Evolutionary conservation across 2,113 vertebrate species (phyloP), one percentile per base, ranked within the genome.

Genomic region (Pollimyrus isidori): DNA sequence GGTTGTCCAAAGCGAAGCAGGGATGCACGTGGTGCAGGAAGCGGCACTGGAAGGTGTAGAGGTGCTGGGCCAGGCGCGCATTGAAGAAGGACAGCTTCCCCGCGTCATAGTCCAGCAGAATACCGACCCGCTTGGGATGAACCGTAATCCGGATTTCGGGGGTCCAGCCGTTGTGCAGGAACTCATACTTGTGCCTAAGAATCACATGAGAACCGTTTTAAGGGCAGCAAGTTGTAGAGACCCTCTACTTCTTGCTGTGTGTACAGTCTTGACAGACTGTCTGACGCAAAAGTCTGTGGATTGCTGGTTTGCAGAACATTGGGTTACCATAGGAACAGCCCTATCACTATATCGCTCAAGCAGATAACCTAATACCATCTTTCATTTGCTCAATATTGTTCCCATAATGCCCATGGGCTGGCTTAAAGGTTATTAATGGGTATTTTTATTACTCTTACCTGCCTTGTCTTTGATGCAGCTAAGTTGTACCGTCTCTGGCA

Each of bases 1-100:
- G 95, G 86, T 96, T 97, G 93, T 98, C 98, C 90, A 99, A 80
- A 80, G 97, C 96, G 91, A 99, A 99, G 91, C 97, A 99, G 46
- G 98, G 98, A 0, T 97, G 96, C 15, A 98, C 96, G 0, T 96
- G 95, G 49, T 95, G 95, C 89, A 91, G 95, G 91, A 98, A 96
- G 86, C 83, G 93, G 4, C 95, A 94, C 1, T 92, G 93, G 92
- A 98, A 99, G 0, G 97, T 96, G 88, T 97, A 94, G 0, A 99
- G 96, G 90, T 98, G 98, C 92, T 99, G 98, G 49, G 93, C 92
- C 90, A 97, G 94, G 53, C 95, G 95, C 17, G 94, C 94, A 0
- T 99, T 99, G 92, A 97, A 99, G 94, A 99, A 98, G 0, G 97
- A 97, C 88, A 99, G 90, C 7, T 91, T 96, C 6, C 95, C 95